Evolutionary conservation across 2,797 vertebrate species (phyloP), one percentile per base, ranked within the genome.

Genomic region (Tangara arthus): DNA sequence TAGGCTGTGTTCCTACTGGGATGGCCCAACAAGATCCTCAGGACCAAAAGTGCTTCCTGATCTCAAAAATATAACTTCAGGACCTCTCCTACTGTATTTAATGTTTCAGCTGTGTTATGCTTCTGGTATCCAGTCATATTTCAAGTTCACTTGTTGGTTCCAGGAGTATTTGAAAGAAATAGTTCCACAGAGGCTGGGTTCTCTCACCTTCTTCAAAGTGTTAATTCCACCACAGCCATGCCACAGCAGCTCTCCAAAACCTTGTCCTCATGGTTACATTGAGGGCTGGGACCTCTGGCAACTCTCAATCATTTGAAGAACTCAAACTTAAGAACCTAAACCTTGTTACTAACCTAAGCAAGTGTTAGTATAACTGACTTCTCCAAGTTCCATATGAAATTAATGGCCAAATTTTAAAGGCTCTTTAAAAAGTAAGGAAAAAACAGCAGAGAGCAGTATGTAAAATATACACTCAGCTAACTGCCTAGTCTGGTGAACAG

Each of bases 11-110:
- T 64, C 70, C 21, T 42, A 37, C 9, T 2, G 32, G 37, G 22
- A 37, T 56, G 49, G 22, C 15, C 35, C 46, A 80, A 14, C 1
- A 34, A 57, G 41, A 60, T 63, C n/a, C 78, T 52, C 39, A 39
- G 41, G 12, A 30, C 15, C 28, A 39, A 7, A 30, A 0, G 0
- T 12, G 14, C 39, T 57, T 76, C 61, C 23, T n/a, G 15, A 55
- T 52, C 52, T 53, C 70, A 53, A 23, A 46, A 75, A 19, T 1
- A 60, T 19, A 83, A 52, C 68, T 19, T 15, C 47, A 82, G 6
- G 6, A n/a, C 32, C 15, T 34, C 39, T 69, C 19, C 24, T 44
- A 8, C 24, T 22, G 0, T 15, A 50, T 53, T 71, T 69, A 30
- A 16, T 17, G 57, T 47, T 23, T 27, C 7, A 87, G 55, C 35